Percentiles rank a stretch among this genome's conserved stretches.
Conservation (phyloP, 2,888 invertebrate species). For the Agriopis leucophaearia region DNA sequence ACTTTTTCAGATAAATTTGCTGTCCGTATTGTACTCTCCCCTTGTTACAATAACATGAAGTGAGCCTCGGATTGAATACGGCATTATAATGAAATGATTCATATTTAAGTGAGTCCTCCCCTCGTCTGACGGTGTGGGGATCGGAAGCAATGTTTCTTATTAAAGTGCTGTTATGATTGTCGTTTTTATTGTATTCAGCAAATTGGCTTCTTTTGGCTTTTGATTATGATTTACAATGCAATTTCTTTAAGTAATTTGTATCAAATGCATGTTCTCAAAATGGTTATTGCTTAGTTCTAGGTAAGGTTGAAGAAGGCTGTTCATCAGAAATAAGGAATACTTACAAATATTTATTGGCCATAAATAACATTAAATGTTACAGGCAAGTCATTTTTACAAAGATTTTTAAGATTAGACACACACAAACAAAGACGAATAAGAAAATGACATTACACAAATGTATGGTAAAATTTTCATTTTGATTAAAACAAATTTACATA, state of each 20-base stretch:
- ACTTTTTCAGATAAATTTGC: neutral
- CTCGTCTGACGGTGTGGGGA: conserved; percentile 66
- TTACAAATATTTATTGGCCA: no score
- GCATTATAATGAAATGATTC: conserved; percentile 87
- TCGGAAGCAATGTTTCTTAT: conserved; percentile 85
- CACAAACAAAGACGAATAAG: no score
- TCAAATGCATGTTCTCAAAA: neutral
- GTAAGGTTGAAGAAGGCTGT: no score
- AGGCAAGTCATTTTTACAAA: no score
- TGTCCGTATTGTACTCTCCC: conserved; percentile 70
- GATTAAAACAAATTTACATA: no score
- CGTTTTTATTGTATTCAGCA: conserved; percentile 68
- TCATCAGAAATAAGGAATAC: no score
- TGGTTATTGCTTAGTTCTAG: no score
- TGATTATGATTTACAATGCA: conserved; percentile 26
- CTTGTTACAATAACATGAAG: conserved; percentile 83
- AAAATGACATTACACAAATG: no score
- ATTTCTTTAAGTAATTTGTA: conserved; percentile 4
- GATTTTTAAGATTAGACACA: no score
- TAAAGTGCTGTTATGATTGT: conserved; percentile 82
- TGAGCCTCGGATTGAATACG: conserved; percentile 85
- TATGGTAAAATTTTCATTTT: no score
- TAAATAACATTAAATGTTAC: no score
- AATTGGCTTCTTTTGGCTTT: conserved; percentile 47
- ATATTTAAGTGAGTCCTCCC: conserved; percentile 86